phyloP scores from a whole-genome alignment of 1,140 invertebrate species.

The Choristoneura fumiferana region DNA sequence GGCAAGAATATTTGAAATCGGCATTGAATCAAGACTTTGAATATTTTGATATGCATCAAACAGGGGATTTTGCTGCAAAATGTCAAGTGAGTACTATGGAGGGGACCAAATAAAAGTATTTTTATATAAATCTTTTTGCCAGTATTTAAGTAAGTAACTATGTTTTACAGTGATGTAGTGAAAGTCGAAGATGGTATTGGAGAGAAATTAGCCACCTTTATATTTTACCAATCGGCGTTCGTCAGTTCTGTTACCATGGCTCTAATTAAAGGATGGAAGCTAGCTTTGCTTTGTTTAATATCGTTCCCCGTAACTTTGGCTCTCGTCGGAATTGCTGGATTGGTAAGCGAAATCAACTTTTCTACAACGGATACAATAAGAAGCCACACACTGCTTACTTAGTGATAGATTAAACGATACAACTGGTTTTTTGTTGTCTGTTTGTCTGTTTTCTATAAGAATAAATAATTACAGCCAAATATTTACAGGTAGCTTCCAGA shows the following conservation, averaged over 20 bases:
- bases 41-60: slow-evolving; percentile 91
- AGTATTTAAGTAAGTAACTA: slow-evolving; percentile 8
- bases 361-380: too few species aligned
- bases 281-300: slow-evolving; percentile 88
- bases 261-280: slow-evolving; percentile 88
- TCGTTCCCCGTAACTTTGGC: slow-evolving; percentile 86
- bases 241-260: slow-evolving; percentile 85
- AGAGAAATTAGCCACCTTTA: slow-evolving; percentile 90
- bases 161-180: slow-evolving; percentile 86
- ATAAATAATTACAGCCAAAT: too few species aligned
- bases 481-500: slow-evolving; percentile 70
- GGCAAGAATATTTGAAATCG: slow-evolving; percentile 82
- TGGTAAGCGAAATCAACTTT: slow-evolving; percentile 77
- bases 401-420: too few species aligned
- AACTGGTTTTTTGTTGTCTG: too few species aligned
- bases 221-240: slow-evolving; percentile 86
- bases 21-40: slow-evolving; percentile 86
- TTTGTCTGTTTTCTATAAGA: too few species aligned
- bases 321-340: slow-evolving; percentile 80
- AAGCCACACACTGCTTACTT: too few species aligned
- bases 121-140: not conserved
- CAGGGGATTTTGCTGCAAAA: slow-evolving; percentile 90
- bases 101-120: too few species aligned
- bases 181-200: slow-evolving; percentile 94
- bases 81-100: slow-evolving; percentile 86